Percentiles rank a stretch among this genome's conserved stretches.
Conservation (phyloP, 2,888 invertebrate species). For the Hirtodrosophila histrioides region DNA sequence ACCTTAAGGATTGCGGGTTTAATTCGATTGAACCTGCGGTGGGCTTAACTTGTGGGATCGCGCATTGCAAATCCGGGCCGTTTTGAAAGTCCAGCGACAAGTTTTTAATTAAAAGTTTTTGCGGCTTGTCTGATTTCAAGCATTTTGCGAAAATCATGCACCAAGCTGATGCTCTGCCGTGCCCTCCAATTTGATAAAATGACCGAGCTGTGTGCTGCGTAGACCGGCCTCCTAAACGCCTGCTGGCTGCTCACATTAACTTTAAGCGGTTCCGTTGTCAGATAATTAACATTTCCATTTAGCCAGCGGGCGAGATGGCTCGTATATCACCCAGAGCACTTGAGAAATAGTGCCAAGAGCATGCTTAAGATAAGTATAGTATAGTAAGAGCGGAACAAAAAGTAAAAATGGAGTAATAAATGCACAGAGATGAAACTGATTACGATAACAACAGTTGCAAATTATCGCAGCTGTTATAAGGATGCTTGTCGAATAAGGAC, state of each 20-base stretch:
- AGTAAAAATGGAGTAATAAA: not conserved
- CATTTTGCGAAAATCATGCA: constrained; percentile 49
- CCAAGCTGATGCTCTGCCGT: constrained; percentile 40
- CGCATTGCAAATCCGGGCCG: constrained; percentile 14
- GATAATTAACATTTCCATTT: constrained; percentile 78
- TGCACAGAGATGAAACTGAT: constrained; percentile 19
- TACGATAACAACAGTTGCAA: constrained; percentile 50
- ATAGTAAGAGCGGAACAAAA: constrained; percentile 7
- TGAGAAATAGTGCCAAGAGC: constrained; percentile 19
- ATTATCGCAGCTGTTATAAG: constrained; percentile 41
- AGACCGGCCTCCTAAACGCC: constrained; percentile 45
- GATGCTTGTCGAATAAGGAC: constrained; percentile 7
- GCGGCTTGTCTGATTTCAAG: constrained; percentile 65
- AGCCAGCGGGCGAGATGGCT: constrained; percentile 28
- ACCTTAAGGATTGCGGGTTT: too few relatives aligned
- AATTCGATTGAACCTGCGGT: too few relatives aligned
- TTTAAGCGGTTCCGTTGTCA: constrained; percentile 67
- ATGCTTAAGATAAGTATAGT: constrained; percentile 19
- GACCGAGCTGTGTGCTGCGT: not conserved
- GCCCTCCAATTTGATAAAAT: constrained; percentile 25
- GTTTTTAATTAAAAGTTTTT: constrained; percentile 76
- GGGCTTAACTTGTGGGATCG: too few relatives aligned
- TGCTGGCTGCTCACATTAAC: constrained; percentile 34
- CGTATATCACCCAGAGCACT: constrained; percentile 44
- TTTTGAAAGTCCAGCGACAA: constrained; percentile 59